Conservation (phyloP, 2,797 vertebrate genomes). For the Protonibea diacanthus region DNA sequence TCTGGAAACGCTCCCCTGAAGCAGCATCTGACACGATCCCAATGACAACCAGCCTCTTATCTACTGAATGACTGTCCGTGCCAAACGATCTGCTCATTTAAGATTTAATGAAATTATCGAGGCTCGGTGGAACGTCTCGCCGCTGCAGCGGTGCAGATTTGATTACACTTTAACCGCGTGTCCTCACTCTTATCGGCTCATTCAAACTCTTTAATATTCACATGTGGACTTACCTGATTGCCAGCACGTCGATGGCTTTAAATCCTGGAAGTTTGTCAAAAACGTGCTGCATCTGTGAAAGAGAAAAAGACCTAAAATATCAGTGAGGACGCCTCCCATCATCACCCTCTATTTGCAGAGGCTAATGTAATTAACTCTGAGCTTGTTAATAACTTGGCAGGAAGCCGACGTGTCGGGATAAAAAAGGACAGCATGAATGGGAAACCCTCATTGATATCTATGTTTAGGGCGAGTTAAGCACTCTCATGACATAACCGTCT, state of each 20-base stretch:
- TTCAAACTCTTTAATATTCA: not conserved
- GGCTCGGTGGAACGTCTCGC: constrained; percentile 28
- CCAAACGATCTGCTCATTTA: constrained; percentile 28
- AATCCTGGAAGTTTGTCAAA: constrained; percentile 92
- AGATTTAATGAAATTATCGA: constrained; percentile 40
- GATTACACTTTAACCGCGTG: not conserved
- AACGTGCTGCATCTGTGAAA: constrained; percentile 89
- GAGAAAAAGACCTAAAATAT: not conserved
- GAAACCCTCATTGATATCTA: constrained; percentile 52
- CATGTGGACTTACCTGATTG: constrained; percentile 89
- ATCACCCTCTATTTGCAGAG: not conserved
- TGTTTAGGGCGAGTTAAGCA: constrained; percentile 56
- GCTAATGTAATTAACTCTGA: constrained; percentile 26
- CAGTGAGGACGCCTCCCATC: not conserved
- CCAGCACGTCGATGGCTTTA: constrained; percentile 87
- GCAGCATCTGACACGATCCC: constrained; percentile 27
- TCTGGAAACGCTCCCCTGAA: constrained; percentile 14
- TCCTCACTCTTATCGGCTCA: not conserved
- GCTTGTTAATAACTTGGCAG: constrained; percentile 22
- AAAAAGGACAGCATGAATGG: constrained; percentile 37
- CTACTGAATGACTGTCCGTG: constrained; percentile 10
- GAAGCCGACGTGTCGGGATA: not conserved
- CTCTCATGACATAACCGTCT: constrained; percentile 68
- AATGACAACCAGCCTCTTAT: constrained; percentile 29
- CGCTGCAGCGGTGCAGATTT: constrained; percentile 1